Percentiles rank a stretch among this genome's conserved stretches.
phyloP scores from a whole-genome alignment of 2,797 vertebrate species.

The Graptemys geographica region DNA sequence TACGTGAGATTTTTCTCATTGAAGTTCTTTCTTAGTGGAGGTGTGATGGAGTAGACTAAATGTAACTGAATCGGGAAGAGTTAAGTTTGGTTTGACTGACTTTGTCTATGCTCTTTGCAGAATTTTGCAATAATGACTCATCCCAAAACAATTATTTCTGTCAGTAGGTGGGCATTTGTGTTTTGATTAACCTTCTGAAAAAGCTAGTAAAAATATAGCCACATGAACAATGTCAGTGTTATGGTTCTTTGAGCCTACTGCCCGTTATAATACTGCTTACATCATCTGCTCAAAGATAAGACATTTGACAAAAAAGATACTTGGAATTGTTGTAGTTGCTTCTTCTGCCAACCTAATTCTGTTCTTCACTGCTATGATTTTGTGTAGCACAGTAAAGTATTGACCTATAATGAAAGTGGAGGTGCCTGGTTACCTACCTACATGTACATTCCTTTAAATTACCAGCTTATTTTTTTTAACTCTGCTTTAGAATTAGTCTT shows the following conservation, averaged over 20 bases:
- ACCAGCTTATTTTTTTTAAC: neutral
- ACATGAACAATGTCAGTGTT: neutral
- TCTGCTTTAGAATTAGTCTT: neutral
- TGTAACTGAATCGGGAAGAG: constrained; percentile 2
- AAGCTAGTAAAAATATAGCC: neutral
- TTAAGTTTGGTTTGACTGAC: neutral
- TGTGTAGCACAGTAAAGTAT: neutral
- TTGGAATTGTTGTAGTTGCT: neutral
- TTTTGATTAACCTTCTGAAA: constrained; percentile 41
- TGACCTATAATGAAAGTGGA: neutral
- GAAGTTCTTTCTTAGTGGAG: constrained; percentile 14
- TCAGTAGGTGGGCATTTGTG: neutral
- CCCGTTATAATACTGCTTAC: neutral
- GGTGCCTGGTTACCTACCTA: no score
- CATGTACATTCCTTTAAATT: no score
- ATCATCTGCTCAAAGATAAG: constrained; percentile 27
- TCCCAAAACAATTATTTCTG: constrained; percentile 33
- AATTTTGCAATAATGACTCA: constrained; percentile 26
- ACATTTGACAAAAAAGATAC: neutral
- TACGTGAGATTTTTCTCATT: neutral
- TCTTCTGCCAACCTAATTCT: neutral
- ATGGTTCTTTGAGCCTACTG: constrained; percentile 16
- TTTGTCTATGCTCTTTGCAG: neutral
- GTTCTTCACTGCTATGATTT: neutral
- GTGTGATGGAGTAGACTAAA: constrained; percentile 9